phyloP scores from a whole-genome alignment of 2,113 vertebrate species.

The Sclerurus mexicanus region DNA sequence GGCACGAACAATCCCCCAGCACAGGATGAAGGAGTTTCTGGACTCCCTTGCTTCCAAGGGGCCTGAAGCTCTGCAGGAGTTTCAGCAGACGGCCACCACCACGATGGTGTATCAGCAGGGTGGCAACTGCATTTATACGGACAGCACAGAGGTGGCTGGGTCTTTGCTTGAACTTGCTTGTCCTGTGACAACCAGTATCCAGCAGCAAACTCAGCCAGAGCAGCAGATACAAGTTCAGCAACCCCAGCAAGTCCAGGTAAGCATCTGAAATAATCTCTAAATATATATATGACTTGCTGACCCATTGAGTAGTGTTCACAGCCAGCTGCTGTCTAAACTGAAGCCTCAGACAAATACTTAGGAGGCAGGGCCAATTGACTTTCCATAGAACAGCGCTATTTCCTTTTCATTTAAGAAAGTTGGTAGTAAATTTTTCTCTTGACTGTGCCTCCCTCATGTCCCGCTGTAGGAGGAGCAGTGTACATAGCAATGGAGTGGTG shows the following conservation, averaged over 20 bases:
- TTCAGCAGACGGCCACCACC: slow-evolving; percentile 90
- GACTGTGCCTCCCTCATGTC: neutral
- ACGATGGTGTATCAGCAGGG: slow-evolving; percentile 96
- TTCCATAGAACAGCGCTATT: neutral
- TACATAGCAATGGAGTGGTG: neutral
- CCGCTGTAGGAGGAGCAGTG: neutral
- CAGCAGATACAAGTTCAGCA: slow-evolving; percentile 82
- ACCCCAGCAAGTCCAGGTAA: slow-evolving; percentile 84
- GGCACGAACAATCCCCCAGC: slow-evolving; percentile 94
- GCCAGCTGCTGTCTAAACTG: neutral
- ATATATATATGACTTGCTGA: neutral
- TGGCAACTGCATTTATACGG: slow-evolving; percentile 94
- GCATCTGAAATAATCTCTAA: neutral
- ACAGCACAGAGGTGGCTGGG: slow-evolving; percentile 98
- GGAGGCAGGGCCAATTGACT: neutral
- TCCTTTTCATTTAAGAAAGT: neutral
- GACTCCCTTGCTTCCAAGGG: slow-evolving; percentile 95
- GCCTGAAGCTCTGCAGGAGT: slow-evolving; percentile 95
- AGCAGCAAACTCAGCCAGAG: slow-evolving; percentile 79
- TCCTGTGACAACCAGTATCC: slow-evolving; percentile 88
- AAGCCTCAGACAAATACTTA: neutral
- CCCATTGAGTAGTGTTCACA: neutral
- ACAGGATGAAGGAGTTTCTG: slow-evolving; percentile 99
- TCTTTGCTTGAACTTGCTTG: slow-evolving; percentile 97
- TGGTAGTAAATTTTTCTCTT: neutral